Base-by-base conservation (phyloP, 2,888 invertebrate genomes). In the Gymnoscelis rufifasciata region DNA sequence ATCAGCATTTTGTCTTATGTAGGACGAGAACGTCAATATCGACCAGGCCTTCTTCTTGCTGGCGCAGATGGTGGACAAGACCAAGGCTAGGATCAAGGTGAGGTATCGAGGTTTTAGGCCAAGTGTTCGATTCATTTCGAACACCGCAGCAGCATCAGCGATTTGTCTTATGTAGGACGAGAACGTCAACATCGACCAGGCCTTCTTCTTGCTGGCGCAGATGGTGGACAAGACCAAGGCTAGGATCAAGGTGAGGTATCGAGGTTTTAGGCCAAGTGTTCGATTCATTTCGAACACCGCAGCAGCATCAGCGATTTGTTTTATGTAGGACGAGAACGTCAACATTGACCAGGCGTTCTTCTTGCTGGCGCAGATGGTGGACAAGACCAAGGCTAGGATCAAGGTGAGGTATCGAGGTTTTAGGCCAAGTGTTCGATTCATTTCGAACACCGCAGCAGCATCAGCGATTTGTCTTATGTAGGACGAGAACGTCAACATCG, bases 111-210 rank as follows among this genome's bases (percentile, higher is more conserved):
- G 19, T 19, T 19, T 2, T 19, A 2, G 2, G 19, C 2, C 3
- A 19, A 19, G 19, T n/a, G n/a, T n/a, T n/a, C n/a, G n/a, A n/a
- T n/a, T n/a, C n/a, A n/a, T n/a, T n/a, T n/a, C n/a, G n/a, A n/a
- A n/a, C n/a, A n/a, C n/a, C n/a, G n/a, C n/a, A n/a, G n/a, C n/a
- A n/a, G n/a, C n/a, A n/a, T n/a, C n/a, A n/a, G n/a, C n/a, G n/a
- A n/a, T n/a, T n/a, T n/a, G n/a, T n/a, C n/a, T n/a, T n/a, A n/a
- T n/a, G n/a, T n/a, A n/a, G n/a, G n/a, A n/a, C n/a, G n/a, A n/a
- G n/a, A n/a, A n/a, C 68, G 97, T 99, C 56, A 99, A 99, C 74
- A 95, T 98, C 28, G 98, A 99, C n/a, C n/a, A n/a, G n/a, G n/a
- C n/a, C n/a, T n/a, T n/a, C n/a, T n/a, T n/a, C n/a, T n/a, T n/a